A percentile compares a stretch with the other conserved stretches of the same genome.
Conservation (phyloP, 2,113 vertebrate species). For the Tachuris rubrigastra region DNA sequence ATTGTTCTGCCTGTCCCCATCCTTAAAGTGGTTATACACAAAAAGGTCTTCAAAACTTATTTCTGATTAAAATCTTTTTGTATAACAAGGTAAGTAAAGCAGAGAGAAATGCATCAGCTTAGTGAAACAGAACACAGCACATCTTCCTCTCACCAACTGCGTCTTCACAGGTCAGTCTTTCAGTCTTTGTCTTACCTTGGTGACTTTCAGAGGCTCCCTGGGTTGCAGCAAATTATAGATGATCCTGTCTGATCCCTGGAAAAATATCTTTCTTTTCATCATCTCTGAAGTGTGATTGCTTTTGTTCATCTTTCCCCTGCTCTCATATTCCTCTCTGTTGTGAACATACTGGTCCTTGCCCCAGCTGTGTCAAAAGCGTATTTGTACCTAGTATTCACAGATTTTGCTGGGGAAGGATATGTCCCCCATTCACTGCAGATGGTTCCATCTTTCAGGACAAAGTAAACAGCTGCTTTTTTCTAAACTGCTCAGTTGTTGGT, state of each 20-base stretch:
- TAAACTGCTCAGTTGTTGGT: neutral
- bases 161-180: neutral
- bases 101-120: neutral
- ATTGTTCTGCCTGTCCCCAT: neutral
- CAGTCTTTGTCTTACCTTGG: neutral
- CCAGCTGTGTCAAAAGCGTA: neutral
- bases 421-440: neutral
- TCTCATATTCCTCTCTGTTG: neutral
- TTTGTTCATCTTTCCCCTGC: neutral
- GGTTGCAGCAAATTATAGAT: slow-evolving; percentile 32
- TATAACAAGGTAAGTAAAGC: neutral
- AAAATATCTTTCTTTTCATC: neutral
- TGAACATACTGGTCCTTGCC: neutral
- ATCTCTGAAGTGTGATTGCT: neutral
- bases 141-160: neutral
- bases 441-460: neutral
- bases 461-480: neutral
- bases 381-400: neutral
- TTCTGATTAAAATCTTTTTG: neutral
- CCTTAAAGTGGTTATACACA: neutral
- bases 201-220: neutral
- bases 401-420: neutral
- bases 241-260: neutral
- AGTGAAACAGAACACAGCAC: neutral
- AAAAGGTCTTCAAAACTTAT: neutral